Base-by-base conservation (phyloP, 1,140 invertebrate genomes). In the Bilobella aurantiaca region DNA sequence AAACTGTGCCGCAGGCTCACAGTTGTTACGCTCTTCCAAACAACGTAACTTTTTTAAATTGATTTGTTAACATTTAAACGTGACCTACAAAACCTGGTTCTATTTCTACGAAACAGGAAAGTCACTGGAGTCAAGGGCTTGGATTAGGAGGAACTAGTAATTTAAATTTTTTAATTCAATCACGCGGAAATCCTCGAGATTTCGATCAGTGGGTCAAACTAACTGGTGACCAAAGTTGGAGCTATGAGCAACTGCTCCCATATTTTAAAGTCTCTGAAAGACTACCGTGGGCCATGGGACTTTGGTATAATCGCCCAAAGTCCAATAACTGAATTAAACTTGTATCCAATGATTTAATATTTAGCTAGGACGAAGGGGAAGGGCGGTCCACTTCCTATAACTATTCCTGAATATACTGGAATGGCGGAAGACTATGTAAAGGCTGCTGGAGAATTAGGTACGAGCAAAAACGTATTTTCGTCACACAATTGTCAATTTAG, bases 231-330 rank as follows among this genome's bases (percentile, higher is more conserved):
- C 61, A 70, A 12, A 77, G 81, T 64, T 83, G 84, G 83, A 79
- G 79, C 29, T 86, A 81, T 70, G 76, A 81, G 2, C 78, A 78
- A 27, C 77, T 82, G 8, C 76, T 94, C 2, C 87, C 87, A 0
- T 96, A 94, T 71, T 96, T 96, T 73, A 85, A 85, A 70, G 94
- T 93, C 73, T 88, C 87, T 0, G 81, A n/a, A 92, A 76, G 89
- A 92, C 21, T 69, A 62, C 30, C 27, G 57, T 28, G 67, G 67
- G 25, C 21, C 56, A 25, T 68, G 60, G 60, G 46, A 49, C 18
- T 30, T 34, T 30, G 37, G 66, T 64, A 37, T 14, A n/a, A n/a
- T n/a, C n/a, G 64, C n/a, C n/a, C n/a, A n/a, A n/a, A n/a, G n/a
- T n/a, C n/a, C n/a, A n/a, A n/a, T n/a, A n/a, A n/a, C n/a, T n/a